Conservation (phyloP, 2,888 invertebrate genomes). For the Diabrotica balteata region DNA sequence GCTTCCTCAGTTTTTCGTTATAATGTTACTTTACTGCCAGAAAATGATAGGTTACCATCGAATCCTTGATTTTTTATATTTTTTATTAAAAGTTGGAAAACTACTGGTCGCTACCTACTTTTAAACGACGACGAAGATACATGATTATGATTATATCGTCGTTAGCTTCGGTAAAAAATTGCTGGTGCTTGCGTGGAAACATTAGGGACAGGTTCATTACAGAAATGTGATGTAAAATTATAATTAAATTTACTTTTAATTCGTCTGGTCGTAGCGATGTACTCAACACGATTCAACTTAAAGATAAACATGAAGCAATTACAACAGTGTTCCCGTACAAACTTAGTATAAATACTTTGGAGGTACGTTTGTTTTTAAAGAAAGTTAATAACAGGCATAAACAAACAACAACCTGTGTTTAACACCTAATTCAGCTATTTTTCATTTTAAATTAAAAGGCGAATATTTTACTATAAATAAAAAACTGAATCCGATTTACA, state of each 20-base stretch:
- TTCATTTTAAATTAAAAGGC: no score
- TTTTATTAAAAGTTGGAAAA: slow-evolving; percentile 34
- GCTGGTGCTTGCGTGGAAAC: slow-evolving; percentile 10
- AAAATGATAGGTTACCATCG: slow-evolving; percentile 40
- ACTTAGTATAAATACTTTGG: no score
- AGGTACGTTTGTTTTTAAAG: no score
- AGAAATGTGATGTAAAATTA: slow-evolving; percentile 2
- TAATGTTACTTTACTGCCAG: slow-evolving; percentile 41
- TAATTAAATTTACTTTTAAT: slow-evolving; percentile 10
- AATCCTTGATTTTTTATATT: slow-evolving; percentile 6
- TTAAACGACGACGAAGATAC: slow-evolving; percentile 10
- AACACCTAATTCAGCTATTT: no score
- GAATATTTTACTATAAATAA: no score
- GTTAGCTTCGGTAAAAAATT: slow-evolving; percentile 21
- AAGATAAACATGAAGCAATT: no score
- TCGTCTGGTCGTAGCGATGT: neutral
- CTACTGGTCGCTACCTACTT: slow-evolving; percentile 28
- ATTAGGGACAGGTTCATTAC: slow-evolving; percentile 14
- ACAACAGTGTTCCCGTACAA: no score
- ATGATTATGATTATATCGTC: slow-evolving; percentile 25
- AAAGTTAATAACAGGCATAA: no score
- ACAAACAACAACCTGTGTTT: no score
- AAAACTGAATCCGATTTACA: no score
- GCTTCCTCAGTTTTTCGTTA: slow-evolving; percentile 52
- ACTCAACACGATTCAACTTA: no score